These are phyloP conservation scores for Leiothrix lutea DNA, from an alignment of 2,113 vertebrate genomes.

Conservation along the genomic window DNA sequence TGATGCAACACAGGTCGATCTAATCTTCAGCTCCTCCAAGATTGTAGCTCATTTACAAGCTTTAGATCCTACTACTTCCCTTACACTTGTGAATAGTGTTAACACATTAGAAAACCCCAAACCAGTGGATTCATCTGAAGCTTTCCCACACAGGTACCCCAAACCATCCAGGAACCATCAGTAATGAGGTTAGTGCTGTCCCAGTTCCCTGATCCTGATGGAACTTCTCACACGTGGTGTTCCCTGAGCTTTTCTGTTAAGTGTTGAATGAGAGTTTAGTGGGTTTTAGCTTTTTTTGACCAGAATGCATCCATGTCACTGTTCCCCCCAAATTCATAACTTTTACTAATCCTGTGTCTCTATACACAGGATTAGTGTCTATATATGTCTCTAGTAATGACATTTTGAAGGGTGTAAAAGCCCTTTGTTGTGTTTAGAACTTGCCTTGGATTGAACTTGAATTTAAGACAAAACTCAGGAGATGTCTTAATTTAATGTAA, in stretches of 20 bases:
- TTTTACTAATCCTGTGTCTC: not conserved
- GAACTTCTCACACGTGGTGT: not conserved
- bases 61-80: not conserved
- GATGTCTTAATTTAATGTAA: not conserved
- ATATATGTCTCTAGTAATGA: too few species aligned
- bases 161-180: not conserved
- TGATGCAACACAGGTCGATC: not conserved
- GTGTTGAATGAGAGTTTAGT: not conserved
- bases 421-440: not conserved
- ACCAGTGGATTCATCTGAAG: not conserved
- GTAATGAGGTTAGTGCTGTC: not conserved
- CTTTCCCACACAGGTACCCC: not conserved
- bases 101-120: not conserved
- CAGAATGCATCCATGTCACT: not conserved
- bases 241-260: not conserved
- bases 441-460: not conserved
- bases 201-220: not conserved
- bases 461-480: not conserved
- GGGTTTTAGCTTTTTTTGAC: not conserved
- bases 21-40: not conserved
- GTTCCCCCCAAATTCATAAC: fast-evolving
- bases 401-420: not conserved
- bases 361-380: too few species aligned
- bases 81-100: not conserved
- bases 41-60: not conserved